phyloP scores from a whole-genome alignment of 1,140 invertebrate species.

The Mactra quadrangularis region DNA sequence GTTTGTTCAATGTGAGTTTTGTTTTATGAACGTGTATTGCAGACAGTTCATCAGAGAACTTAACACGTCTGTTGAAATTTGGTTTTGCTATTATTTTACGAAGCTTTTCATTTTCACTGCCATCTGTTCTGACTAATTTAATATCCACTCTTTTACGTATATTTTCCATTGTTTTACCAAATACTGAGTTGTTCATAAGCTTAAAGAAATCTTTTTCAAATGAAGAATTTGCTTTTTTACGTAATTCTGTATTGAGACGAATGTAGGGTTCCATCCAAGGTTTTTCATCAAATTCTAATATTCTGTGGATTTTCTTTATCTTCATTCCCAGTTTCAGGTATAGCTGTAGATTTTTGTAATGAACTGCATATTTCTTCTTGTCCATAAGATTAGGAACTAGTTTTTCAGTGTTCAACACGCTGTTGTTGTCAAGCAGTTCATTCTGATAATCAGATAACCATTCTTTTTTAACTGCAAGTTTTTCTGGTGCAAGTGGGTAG shows the following conservation, averaged over 20 bases:
- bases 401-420: conserved; percentile 24
- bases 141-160: no score
- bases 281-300: conserved; percentile 53
- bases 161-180: no score
- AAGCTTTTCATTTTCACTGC: no score
- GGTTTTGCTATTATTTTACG: no score
- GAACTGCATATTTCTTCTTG: conserved; percentile 61
- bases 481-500: no score
- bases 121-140: no score
- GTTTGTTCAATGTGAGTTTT: conserved; percentile 67
- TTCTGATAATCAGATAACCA: conserved; percentile 8
- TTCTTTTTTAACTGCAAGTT: conserved; percentile 41
- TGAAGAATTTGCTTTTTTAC: no score
- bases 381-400: conserved; percentile 23
- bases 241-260: conserved; percentile 67
- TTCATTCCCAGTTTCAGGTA: conserved; percentile 47
- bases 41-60: no score
- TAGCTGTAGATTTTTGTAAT: conserved; percentile 59
- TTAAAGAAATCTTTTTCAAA: no score
- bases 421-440: conserved; percentile 3
- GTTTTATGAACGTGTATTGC: no score
- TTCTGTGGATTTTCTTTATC: conserved; percentile 62
- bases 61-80: no score
- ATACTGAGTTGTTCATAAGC: no score
- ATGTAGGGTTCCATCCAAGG: conserved; percentile 64